phyloP scores from a whole-genome alignment of 1,140 invertebrate species.

The Diorhabda elongata region DNA sequence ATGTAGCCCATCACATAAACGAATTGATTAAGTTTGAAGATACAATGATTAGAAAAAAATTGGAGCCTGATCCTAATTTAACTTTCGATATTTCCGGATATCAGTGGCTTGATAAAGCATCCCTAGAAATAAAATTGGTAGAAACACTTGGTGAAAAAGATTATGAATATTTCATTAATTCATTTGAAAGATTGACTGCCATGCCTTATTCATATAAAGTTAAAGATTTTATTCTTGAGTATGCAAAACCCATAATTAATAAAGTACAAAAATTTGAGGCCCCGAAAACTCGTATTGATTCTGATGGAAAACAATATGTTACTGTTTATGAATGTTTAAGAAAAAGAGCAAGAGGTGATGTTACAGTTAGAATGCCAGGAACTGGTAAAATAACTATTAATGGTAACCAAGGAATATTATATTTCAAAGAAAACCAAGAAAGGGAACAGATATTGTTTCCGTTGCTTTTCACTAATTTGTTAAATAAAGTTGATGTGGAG shows the following conservation, averaged over 20 bases:
- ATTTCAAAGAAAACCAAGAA: slow-evolving; percentile 64
- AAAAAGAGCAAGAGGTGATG: slow-evolving; percentile 65
- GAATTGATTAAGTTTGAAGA: slow-evolving; percentile 67
- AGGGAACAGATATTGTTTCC: slow-evolving; percentile 85
- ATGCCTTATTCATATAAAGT: slow-evolving; percentile 67
- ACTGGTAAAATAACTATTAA: slow-evolving; percentile 81
- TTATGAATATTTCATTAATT: slow-evolving; percentile 69
- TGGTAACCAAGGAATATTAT: slow-evolving; percentile 64
- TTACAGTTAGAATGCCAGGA: slow-evolving; percentile 69
- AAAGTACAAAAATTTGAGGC: slow-evolving; percentile 54
- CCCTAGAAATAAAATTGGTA: slow-evolving; percentile 63
- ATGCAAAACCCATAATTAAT: slow-evolving; percentile 54
- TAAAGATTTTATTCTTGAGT: slow-evolving; percentile 70
- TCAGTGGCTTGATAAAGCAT: slow-evolving; percentile 65
- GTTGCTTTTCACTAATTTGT: slow-evolving; percentile 71
- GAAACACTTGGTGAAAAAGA: slow-evolving; percentile 69
- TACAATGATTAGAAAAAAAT: slow-evolving; percentile 58
- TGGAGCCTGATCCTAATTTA: slow-evolving; percentile 54
- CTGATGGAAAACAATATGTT: slow-evolving; percentile 63
- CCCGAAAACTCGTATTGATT: slow-evolving; percentile 63
- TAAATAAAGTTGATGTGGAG: slow-evolving; percentile 79
- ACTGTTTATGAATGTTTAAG: slow-evolving; percentile 66
- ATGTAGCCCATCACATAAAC: slow-evolving; percentile 60
- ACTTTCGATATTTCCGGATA: slow-evolving; percentile 54
- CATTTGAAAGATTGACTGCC: slow-evolving; percentile 65